phyloP scores from a whole-genome alignment of 2,113 vertebrate genomes.

The Lophura nycthemera region DNA sequence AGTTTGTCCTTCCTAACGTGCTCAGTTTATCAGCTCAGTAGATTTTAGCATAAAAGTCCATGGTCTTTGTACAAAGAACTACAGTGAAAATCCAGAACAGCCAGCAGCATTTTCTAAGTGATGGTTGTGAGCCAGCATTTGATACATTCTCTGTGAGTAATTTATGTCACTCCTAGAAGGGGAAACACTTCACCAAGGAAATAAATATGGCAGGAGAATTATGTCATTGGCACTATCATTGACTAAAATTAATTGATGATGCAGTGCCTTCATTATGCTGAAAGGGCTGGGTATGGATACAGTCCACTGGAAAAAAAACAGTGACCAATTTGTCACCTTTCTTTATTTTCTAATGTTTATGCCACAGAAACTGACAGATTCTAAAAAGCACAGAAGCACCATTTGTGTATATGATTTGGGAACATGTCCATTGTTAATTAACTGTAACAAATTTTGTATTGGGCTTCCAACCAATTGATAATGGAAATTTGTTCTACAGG shows the following conservation, averaged over 20 bases:
- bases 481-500: neutral
- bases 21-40: neutral
- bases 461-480: neutral
- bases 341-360: slow-evolving; percentile 30
- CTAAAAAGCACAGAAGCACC: neutral
- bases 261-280: slow-evolving; percentile 45
- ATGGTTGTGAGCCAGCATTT: neutral
- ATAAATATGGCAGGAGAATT: slow-evolving; percentile 25
- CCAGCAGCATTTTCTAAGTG: neutral
- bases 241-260: slow-evolving; percentile 59
- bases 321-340: neutral
- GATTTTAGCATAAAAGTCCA: neutral
- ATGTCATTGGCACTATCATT: slow-evolving; percentile 37
- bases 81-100: neutral
- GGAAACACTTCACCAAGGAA: neutral
- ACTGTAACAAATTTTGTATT: neutral
- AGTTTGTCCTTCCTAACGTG: neutral
- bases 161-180: neutral
- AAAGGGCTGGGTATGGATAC: slow-evolving; percentile 23
- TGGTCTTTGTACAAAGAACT: neutral
- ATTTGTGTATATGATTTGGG: neutral
- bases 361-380: neutral
- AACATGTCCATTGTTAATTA: neutral
- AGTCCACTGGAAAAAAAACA: slow-evolving; percentile 32
- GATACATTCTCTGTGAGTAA: neutral